Evolutionary conservation across 2,797 vertebrate species (phyloP).

Genomic region (Pygocentrus nattereri): DNA sequence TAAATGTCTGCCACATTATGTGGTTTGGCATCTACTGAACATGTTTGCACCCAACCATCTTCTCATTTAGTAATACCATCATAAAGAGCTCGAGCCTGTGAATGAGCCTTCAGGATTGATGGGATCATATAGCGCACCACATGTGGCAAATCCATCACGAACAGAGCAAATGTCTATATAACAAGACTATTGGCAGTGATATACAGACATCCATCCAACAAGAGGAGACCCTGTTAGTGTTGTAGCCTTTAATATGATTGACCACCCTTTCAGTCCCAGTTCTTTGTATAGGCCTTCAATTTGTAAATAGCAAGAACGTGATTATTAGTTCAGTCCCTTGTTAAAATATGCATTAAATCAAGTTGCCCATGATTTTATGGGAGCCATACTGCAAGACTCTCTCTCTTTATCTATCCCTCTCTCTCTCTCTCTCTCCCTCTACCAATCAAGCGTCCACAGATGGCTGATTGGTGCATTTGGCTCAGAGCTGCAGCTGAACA

Average conservation of each 20-base stretch:
- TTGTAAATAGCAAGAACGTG: background rate
- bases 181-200: background rate
- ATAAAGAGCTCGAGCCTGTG: too few relatives aligned
- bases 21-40: too few relatives aligned
- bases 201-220: background rate
- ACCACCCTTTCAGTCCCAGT: background rate
- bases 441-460: background rate
- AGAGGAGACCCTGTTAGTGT: too few relatives aligned
- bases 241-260: background rate
- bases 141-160: too few relatives aligned
- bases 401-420: background rate
- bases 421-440: conserved; percentile 11
- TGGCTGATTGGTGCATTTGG: background rate
- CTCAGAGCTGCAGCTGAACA: too few relatives aligned
- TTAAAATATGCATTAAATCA: background rate
- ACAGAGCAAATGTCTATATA: too few relatives aligned
- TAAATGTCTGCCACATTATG: too few relatives aligned
- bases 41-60: too few relatives aligned
- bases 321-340: background rate
- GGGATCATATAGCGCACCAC: too few relatives aligned
- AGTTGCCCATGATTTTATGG: background rate
- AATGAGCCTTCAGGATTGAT: too few relatives aligned
- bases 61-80: too few relatives aligned
- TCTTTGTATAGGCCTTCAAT: background rate
- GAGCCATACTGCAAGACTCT: background rate